These are phyloP conservation scores for Miichthys miiuy DNA, from an alignment of 2,797 vertebrate genomes.

Conservation along the genomic window DNA sequence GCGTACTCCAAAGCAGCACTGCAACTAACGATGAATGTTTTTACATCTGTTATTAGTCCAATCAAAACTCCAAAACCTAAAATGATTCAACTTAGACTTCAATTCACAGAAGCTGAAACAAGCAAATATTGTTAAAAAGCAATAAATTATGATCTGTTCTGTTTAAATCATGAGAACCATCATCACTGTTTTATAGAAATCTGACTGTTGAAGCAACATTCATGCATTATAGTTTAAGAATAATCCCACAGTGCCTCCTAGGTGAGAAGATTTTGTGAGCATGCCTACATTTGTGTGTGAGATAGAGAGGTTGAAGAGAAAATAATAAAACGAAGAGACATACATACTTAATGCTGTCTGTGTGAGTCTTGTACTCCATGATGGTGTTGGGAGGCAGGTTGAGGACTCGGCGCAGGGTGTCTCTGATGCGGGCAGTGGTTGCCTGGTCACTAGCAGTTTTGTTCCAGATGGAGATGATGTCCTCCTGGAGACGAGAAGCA, in stretches of 20 bases:
- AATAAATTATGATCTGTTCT: background rate
- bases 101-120: background rate
- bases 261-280: slow-evolving; percentile 13
- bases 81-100: background rate
- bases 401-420: slow-evolving; percentile 89
- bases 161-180: background rate
- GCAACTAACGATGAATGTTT: background rate
- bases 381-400: slow-evolving; percentile 92
- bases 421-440: slow-evolving; percentile 89
- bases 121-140: background rate
- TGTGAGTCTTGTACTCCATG: slow-evolving; percentile 93
- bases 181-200: background rate
- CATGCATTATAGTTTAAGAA: background rate
- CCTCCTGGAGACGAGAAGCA: slow-evolving; percentile 79
- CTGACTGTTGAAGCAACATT: background rate
- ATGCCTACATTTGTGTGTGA: slow-evolving; percentile 31
- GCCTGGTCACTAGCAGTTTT: slow-evolving; percentile 90
- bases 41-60: background rate
- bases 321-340: slow-evolving; percentile 71
- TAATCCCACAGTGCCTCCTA: background rate
- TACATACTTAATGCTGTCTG: slow-evolving; percentile 92
- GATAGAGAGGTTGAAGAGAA: slow-evolving; percentile 33
- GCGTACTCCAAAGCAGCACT: background rate
- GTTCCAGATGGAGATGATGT: slow-evolving; percentile 92
- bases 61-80: background rate